Base-by-base conservation (phyloP, 2,888 invertebrate genomes). In the Gymnosoma rotundatum region DNA sequence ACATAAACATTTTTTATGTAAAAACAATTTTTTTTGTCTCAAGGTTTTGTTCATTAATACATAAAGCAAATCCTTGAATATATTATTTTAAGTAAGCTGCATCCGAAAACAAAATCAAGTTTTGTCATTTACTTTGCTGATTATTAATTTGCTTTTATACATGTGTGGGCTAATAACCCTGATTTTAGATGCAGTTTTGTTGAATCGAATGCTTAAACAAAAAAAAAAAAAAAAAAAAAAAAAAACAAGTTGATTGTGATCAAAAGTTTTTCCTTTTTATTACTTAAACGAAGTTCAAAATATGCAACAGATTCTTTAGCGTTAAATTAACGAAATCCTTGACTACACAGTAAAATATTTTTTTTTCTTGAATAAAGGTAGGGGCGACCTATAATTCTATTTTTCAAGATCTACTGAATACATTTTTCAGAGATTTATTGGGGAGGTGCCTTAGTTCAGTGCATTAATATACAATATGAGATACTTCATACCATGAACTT, bases 261-360 rank as follows among this genome's bases (percentile, higher is more conserved):
- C n/a, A 16, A 25, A 61, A 69, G 42, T 16, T 58, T 20, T 36
- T 18, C 8, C 20, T 36, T 52, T 50, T 9, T 6, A 6, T 7
- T n/a, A 18, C 5, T 9, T 14, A 61, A 14, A 38, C 32, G 10
- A 38, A 20, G 0, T 50, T 50, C 1, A 14, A 74, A 25, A 52
- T 0, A 1, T 12, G 6, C 32, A 66, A 66, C 36, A 52, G 25
- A 21, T 25, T 60, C 4, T 67, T 25, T 18, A 52, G 6, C 14
- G 36, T 0, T 7, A 18, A 20, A 32, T 32, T 25, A n/a, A n/a
- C 7, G 9, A 66, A 38, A 61, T 61, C 60, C 60, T 78, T 69
- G 52, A 70, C n/a, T 78, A 78, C 78, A 70, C 69, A 61, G 76
- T 1, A 12, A 78, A 63, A 69, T 69, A 61, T 20, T 38, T 21